Conservation (phyloP, 2,113 vertebrate species). For the Leptobrachium leishanense region DNA sequence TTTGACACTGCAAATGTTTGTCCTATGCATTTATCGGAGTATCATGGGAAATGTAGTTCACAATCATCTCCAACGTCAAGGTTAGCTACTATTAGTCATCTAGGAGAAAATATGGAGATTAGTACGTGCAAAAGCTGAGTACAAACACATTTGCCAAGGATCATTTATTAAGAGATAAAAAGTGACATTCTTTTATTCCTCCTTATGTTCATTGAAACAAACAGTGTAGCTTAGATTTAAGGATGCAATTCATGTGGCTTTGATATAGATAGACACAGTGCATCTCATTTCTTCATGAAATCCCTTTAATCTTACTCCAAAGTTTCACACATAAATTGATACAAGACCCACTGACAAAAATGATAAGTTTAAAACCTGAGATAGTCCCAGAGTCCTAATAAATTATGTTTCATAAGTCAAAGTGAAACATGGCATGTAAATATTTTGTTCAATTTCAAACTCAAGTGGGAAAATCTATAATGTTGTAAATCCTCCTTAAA, state of each 20-base stretch:
- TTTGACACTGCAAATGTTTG: too few species aligned
- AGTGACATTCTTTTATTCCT: background rate
- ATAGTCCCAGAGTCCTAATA: background rate
- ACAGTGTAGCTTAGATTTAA: background rate
- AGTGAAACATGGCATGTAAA: constrained; percentile 9
- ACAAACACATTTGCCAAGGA: background rate
- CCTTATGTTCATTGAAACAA: background rate
- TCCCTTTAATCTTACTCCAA: constrained; percentile 11
- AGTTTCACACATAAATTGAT: constrained; percentile 12
- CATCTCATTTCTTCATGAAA: background rate
- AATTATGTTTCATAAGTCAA: background rate
- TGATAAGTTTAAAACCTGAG: background rate
- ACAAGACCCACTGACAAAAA: background rate
- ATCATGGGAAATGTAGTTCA: too few species aligned
- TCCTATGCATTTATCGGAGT: too few species aligned
- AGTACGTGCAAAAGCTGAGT: background rate
- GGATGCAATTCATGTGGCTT: background rate
- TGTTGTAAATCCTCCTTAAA: background rate
- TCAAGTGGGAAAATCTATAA: constrained; percentile 10
- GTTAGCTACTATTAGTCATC: too few species aligned
- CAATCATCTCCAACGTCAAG: too few species aligned
- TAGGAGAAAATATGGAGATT: background rate
- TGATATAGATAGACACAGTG: background rate
- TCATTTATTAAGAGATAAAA: background rate
- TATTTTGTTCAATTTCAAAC: constrained; percentile 16